These are phyloP conservation scores for Ceuthmochares aereus DNA, from an alignment of 2,113 vertebrate genomes.

Conservation along the genomic window DNA sequence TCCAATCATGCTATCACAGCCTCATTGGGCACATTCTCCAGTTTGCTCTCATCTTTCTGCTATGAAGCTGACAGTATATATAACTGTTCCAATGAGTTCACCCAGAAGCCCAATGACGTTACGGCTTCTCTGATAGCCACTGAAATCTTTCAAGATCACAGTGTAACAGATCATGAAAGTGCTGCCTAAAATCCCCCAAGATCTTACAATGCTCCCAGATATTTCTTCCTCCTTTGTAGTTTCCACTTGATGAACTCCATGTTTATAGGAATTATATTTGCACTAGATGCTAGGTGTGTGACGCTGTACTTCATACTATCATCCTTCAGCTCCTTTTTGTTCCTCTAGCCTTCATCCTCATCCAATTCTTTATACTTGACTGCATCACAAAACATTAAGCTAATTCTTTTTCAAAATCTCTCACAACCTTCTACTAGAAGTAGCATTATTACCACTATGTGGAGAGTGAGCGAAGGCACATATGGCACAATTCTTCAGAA, in stretches of 20 bases:
- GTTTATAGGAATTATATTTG: background rate
- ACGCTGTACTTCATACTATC: background rate
- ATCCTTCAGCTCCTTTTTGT: background rate
- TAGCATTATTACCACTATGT: conserved; percentile 13
- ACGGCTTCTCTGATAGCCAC: background rate
- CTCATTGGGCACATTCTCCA: background rate
- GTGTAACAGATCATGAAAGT: background rate
- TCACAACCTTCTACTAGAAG: conserved; percentile 28
- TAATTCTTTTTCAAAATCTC: conserved; percentile 55
- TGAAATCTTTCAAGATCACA: background rate
- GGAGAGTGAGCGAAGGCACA: conserved; percentile 33
- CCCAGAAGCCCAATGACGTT: background rate
- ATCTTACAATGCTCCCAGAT: background rate
- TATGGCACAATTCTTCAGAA: conserved; percentile 53
- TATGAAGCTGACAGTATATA: background rate
- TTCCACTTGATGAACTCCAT: background rate
- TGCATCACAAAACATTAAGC: conserved; percentile 38
- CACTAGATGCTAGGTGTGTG: background rate
- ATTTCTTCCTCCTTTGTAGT: background rate
- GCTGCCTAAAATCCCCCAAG: background rate
- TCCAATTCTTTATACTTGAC: conserved; percentile 1
- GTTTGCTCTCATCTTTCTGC: background rate
- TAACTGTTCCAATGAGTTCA: background rate
- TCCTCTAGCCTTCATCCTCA: background rate
- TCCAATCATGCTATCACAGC: background rate